These are phyloP conservation scores for Tympanuchus pallidicinctus DNA, from an alignment of 2,113 vertebrate species.

Conservation along the genomic window DNA sequence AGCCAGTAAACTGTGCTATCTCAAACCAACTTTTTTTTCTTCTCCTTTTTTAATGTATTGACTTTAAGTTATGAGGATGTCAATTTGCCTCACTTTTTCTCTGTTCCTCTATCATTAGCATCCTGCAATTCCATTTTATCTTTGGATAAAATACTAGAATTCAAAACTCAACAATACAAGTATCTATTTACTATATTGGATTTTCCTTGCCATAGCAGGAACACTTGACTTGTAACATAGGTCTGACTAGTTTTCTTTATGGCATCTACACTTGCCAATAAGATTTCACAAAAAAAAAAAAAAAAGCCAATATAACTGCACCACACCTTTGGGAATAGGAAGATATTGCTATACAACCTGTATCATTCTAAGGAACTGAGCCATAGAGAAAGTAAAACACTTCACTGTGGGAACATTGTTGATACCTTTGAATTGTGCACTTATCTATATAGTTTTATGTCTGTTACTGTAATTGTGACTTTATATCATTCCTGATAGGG, in stretches of 20 bases:
- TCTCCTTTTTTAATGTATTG: neutral
- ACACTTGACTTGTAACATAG: neutral
- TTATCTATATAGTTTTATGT: neutral
- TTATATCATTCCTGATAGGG: neutral
- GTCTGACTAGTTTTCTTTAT: neutral
- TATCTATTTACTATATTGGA: neutral
- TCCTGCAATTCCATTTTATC: neutral
- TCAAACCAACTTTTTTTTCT: neutral
- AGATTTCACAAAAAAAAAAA: neutral
- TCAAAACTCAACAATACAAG: neutral
- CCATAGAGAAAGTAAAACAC: neutral
- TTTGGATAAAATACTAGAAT: neutral
- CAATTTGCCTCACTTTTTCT: neutral
- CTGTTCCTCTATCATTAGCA: neutral
- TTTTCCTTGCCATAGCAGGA: neutral
- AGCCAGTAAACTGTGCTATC: neutral
- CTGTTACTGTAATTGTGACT: neutral
- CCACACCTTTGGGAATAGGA: neutral
- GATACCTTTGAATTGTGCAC: neutral
- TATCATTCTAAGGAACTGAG: neutral
- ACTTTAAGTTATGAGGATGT: neutral
- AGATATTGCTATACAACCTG: neutral
- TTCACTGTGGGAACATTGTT: neutral
- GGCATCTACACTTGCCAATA: neutral
- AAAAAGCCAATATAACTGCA: neutral